Percentiles rank a stretch among this genome's conserved stretches.
These are phyloP conservation scores for Halichondria panicea DNA, from an alignment of 37 sponge, comb jelly and placozoan species.

Conservation along the genomic window DNA sequence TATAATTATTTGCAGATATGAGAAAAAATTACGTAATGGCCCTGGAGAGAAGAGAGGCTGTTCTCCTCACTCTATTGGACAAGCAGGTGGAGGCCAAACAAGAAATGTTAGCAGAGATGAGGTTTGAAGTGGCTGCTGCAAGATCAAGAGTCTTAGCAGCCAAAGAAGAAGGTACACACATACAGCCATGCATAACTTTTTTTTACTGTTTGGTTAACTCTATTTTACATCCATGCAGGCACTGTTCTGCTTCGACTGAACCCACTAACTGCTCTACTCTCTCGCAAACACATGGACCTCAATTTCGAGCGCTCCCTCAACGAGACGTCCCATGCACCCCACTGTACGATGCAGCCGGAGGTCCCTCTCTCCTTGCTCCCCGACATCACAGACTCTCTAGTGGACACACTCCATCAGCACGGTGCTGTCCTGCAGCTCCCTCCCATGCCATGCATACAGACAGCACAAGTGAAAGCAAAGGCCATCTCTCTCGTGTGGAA, in stretches of 20 bases:
- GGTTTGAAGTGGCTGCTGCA: conserved; percentile 63
- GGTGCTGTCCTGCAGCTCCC: conserved; percentile 72
- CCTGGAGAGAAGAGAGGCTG: conserved; percentile 66
- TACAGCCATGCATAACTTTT: neutral
- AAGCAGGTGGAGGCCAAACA: conserved; percentile 75
- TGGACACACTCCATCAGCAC: conserved; percentile 46
- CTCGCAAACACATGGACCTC: conserved; percentile 64
- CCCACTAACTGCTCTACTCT: conserved; percentile 61
- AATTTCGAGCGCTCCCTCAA: conserved; percentile 35
- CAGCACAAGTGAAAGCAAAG: conserved; percentile 14
- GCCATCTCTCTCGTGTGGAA: conserved; percentile 56
- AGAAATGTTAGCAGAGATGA: conserved; percentile 51
- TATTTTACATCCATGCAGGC: neutral
- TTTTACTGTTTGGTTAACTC: neutral
- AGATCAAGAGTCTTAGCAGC: conserved; percentile 55
- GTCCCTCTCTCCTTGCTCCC: conserved; percentile 55
- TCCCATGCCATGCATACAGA: conserved; percentile 42
- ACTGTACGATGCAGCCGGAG: conserved; percentile 23
- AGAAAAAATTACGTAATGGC: conserved; percentile 36
- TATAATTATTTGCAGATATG: conserved; percentile 27
- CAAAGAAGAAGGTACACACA: conserved; percentile 68
- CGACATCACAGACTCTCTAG: conserved; percentile 23
- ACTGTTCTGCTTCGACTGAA: conserved; percentile 42
- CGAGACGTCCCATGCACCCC: conserved; percentile 15
- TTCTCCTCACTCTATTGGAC: conserved; percentile 65